Percentiles rank a stretch among this genome's conserved stretches.
These are phyloP conservation scores for Acanthosoma haemorrhoidale DNA, from an alignment of 2,888 invertebrate species.

Conservation along the genomic window DNA sequence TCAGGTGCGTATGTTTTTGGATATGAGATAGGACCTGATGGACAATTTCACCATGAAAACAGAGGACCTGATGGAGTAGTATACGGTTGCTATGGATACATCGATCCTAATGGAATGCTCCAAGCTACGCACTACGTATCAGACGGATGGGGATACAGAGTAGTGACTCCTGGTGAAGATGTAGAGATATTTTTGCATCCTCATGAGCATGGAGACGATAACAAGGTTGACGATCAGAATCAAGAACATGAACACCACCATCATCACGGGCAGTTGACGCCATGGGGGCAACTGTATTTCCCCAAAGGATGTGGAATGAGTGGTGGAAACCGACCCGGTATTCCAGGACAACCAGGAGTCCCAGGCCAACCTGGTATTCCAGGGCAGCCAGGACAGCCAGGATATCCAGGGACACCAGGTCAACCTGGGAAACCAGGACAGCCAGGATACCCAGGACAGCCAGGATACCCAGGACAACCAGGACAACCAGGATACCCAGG, in stretches of 20 bases:
- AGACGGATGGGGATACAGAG: constrained; percentile 70
- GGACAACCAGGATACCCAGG: constrained; percentile 32
- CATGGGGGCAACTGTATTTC: constrained; percentile 65
- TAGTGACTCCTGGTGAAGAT: constrained; percentile 62
- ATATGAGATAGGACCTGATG: constrained; percentile 67
- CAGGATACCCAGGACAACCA: constrained; percentile 39
- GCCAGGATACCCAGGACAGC: constrained; percentile 37
- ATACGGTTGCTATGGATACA: constrained; percentile 73
- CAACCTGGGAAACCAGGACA: constrained; percentile 34
- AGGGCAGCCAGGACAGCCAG: constrained; percentile 37
- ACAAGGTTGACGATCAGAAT: constrained; percentile 41
- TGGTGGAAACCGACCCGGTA: constrained; percentile 36
- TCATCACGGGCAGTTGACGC: constrained; percentile 54
- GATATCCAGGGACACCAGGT: constrained; percentile 40
- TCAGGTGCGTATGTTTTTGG: constrained; percentile 70
- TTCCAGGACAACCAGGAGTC: constrained; percentile 34
- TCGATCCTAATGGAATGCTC: constrained; percentile 61
- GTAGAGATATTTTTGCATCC: constrained; percentile 60
- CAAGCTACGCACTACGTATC: constrained; percentile 71
- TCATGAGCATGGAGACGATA: constrained; percentile 43
- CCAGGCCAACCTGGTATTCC: constrained; percentile 40
- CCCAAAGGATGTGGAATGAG: constrained; percentile 64
- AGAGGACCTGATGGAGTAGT: constrained; percentile 71
- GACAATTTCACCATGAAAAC: constrained; percentile 73
- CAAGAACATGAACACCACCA: constrained; percentile 44